Conservation (phyloP, 2,888 invertebrate species). For the Tortricodes alternella region DNA sequence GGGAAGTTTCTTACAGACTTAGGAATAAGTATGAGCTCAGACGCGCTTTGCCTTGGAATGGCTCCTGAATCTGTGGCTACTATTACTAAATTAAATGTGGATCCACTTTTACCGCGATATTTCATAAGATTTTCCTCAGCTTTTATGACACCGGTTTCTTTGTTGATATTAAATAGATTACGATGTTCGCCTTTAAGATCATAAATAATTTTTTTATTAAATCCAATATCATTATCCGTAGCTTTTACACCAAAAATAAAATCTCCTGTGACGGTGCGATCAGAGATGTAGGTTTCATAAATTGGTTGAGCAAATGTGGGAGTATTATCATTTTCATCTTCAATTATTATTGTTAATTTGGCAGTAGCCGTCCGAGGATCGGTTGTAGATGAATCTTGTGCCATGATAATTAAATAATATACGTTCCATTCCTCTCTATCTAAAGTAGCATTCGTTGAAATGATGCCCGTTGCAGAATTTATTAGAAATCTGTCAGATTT, state of each 20-base stretch:
- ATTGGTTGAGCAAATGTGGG: slow-evolving; percentile 89
- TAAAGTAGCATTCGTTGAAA: slow-evolving; percentile 87
- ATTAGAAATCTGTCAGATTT: slow-evolving; percentile 91
- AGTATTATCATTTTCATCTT: slow-evolving; percentile 93
- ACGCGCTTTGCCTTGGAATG: slow-evolving; percentile 86
- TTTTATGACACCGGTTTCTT: slow-evolving; percentile 93
- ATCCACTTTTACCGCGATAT: slow-evolving; percentile 76
- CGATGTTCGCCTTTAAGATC: slow-evolving; percentile 89
- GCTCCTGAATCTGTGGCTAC: slow-evolving; percentile 91
- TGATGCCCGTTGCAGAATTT: slow-evolving; percentile 89
- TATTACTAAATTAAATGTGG: slow-evolving; percentile 87
- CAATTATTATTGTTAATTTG: slow-evolving; percentile 89
- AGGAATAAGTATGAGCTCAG: slow-evolving; percentile 89
- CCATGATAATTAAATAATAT: slow-evolving; percentile 92
- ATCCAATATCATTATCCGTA: slow-evolving; percentile 90
- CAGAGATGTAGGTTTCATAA: slow-evolving; percentile 92
- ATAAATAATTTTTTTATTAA: slow-evolving; percentile 92
- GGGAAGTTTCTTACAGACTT: slow-evolving; percentile 92
- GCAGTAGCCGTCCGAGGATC: slow-evolving; percentile 92
- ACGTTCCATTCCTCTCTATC: slow-evolving; percentile 91
- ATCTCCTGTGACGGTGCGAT: slow-evolving; percentile 89
- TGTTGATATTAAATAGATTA: slow-evolving; percentile 89
- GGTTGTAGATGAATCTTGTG: slow-evolving; percentile 93
- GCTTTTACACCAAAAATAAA: slow-evolving; percentile 97
- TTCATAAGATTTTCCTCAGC: slow-evolving; percentile 86